Conservation (phyloP, 2,888 invertebrate species). For the Rhamnusium bicolor region DNA sequence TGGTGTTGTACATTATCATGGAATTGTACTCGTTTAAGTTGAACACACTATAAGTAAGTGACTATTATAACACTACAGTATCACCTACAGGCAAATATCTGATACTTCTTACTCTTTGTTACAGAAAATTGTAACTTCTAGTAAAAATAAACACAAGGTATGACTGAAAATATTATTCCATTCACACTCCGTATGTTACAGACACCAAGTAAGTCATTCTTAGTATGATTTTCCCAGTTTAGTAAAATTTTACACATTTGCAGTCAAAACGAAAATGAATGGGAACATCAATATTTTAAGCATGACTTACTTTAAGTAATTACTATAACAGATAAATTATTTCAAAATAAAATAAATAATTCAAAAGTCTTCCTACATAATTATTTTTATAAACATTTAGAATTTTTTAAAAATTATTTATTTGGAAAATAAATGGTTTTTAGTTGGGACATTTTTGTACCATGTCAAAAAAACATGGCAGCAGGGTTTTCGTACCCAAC, state of each 20-base stretch:
- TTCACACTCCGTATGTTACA: slow-evolving; percentile 1
- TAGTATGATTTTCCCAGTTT: slow-evolving; percentile 2
- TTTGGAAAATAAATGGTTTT: slow-evolving; percentile 10
- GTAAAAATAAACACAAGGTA: slow-evolving; percentile 26
- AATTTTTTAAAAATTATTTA: slow-evolving; percentile 6
- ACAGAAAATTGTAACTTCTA: slow-evolving; percentile 20
- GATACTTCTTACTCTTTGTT: slow-evolving; percentile 30
- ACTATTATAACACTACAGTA: slow-evolving; percentile 15
- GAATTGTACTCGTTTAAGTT: slow-evolving; percentile 13
- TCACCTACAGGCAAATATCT: slow-evolving; percentile 6
- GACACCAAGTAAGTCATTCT: slow-evolving; percentile 26
- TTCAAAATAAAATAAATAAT: slow-evolving; percentile 26
- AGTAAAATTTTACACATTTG: not conserved
- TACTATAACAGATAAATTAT: slow-evolving; percentile 10
- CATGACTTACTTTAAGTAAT: slow-evolving; percentile 20
- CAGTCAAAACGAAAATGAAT: not conserved
- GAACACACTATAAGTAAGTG: slow-evolving; percentile 9
- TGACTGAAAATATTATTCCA: slow-evolving; percentile 1
- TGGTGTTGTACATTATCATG: slow-evolving; percentile 16
- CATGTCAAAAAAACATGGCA: slow-evolving; percentile 10
- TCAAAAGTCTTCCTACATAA: slow-evolving; percentile 3
- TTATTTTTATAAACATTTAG: slow-evolving; percentile 20
- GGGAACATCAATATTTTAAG: slow-evolving; percentile 4
- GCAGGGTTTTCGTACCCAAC: slow-evolving; percentile 22
- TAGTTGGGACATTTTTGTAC: not conserved